phyloP scores from a whole-genome alignment of 2,113 vertebrate genomes.

The Pterocles gutturalis region DNA sequence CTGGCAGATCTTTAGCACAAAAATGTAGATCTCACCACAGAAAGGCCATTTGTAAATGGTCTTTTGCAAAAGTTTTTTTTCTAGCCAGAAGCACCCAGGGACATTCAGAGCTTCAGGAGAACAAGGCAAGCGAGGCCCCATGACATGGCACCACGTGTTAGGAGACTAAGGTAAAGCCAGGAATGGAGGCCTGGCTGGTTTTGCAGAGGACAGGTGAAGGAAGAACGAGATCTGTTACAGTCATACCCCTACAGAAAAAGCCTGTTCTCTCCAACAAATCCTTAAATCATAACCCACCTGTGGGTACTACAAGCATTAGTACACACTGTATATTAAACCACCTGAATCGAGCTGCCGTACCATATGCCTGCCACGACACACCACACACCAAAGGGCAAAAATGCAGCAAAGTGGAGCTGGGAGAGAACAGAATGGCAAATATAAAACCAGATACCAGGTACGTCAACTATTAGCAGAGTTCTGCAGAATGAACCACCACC shows the following conservation, averaged over 20 bases:
- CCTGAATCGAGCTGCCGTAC: background rate
- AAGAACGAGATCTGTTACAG: background rate
- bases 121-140: background rate
- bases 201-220: background rate
- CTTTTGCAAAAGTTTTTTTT: background rate
- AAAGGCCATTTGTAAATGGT: background rate
- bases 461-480: background rate
- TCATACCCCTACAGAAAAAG: background rate
- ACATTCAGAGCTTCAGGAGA: background rate
- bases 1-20: background rate
- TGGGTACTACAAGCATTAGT: background rate
- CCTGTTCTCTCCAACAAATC: background rate
- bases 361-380: background rate
- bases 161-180: background rate
- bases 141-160: fast-evolving
- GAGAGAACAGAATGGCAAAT: background rate
- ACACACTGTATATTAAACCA: too few relatives aligned
- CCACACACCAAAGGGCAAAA: background rate
- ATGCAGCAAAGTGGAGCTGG: background rate
- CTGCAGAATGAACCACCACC: background rate
- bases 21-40: background rate
- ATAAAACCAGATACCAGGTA: background rate
- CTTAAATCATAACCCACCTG: background rate
- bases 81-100: background rate
- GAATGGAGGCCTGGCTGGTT: background rate